A percentile compares a stretch with the other conserved stretches of the same genome.
Conservation (phyloP, 1,140 invertebrate species). For the Lanistes nyassanus region DNA sequence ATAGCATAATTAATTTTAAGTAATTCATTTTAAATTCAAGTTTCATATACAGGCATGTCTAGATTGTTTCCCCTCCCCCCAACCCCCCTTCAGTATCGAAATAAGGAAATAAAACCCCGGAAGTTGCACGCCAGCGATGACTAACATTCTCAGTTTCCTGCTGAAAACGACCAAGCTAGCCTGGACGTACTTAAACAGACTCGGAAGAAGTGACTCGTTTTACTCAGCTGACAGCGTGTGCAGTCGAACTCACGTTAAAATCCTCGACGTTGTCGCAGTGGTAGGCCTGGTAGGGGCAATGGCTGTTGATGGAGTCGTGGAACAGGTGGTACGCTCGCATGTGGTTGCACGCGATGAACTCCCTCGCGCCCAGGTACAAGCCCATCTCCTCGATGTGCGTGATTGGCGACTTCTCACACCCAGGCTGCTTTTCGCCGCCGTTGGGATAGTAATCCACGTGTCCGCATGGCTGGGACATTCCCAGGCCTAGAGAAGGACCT, state of each 20-base stretch:
- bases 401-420: constrained; percentile 33
- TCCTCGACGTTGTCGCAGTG: constrained; percentile 71
- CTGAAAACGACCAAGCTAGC: background rate
- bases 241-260: constrained; percentile 69
- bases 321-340: constrained; percentile 86
- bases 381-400: background rate
- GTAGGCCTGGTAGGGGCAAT: constrained; percentile 80
- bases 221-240: background rate
- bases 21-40: too few species aligned
- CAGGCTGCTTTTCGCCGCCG: constrained; percentile 50
- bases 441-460: constrained; percentile 59
- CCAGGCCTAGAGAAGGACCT: constrained; percentile 36
- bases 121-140: too few species aligned
- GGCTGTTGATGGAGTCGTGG: constrained; percentile 82
- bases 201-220: background rate
- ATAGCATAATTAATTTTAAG: too few species aligned
- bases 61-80: too few species aligned
- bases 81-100: too few species aligned
- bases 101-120: too few species aligned
- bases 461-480: constrained; percentile 44
- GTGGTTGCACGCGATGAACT: constrained; percentile 83
- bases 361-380: constrained; percentile 33
- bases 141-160: background rate
- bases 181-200: background rate
- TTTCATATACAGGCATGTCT: too few species aligned